A percentile compares a stretch with the other conserved stretches of the same genome.
Evolutionary conservation across 1,140 invertebrate genomes (phyloP).

Genomic region (Tigriopus japonicus): DNA sequence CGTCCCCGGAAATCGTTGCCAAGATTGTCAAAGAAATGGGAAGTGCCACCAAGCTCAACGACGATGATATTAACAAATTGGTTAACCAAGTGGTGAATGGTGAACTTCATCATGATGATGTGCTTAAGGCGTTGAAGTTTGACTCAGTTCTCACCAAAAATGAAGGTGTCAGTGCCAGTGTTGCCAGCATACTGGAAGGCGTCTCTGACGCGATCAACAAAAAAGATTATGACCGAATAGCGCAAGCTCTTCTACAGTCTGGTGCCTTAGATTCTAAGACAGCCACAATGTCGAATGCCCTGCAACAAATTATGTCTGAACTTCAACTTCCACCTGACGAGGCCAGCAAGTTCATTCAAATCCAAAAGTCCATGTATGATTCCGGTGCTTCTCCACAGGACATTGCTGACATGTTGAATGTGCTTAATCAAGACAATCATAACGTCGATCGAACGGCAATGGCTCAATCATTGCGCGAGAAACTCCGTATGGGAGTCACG

Average conservation of each 20-base stretch:
- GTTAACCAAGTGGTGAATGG: neutral
- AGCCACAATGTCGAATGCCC: neutral
- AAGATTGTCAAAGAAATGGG: neutral
- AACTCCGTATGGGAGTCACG: neutral
- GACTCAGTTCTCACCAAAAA: neutral
- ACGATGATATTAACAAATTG: neutral
- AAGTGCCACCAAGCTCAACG: neutral
- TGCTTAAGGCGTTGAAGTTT: neutral
- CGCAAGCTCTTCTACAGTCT: no score
- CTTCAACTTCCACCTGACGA: neutral
- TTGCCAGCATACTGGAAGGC: neutral
- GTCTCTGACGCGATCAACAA: neutral
- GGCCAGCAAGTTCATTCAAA: neutral
- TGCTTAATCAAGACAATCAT: neutral
- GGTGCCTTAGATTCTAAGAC: neutral
- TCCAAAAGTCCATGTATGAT: conserved; percentile 11
- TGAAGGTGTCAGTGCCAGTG: neutral
- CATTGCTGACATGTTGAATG: neutral
- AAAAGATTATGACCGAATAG: no score
- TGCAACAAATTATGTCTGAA: conserved; percentile 2
- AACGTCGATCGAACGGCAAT: neutral
- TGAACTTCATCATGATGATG: conserved; percentile 4
- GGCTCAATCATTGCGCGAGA: neutral
- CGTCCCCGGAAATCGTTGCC: neutral
- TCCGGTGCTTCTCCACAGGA: conserved; percentile 9